phyloP scores from a whole-genome alignment of 1,140 invertebrate species.

The Drosophila tani region DNA sequence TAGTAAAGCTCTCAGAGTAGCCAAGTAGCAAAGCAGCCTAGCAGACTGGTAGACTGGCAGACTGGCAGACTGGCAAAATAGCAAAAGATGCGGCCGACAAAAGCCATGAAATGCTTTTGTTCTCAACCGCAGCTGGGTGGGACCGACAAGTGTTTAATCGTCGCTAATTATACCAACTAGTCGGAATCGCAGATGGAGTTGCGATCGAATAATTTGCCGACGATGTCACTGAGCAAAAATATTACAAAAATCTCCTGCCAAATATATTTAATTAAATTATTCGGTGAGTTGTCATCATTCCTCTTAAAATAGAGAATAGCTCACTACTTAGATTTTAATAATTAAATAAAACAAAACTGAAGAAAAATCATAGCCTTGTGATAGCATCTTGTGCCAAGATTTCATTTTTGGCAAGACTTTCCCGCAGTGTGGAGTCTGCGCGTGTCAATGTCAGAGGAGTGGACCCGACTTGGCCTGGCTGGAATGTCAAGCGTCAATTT shows the following conservation, averaged over 20 bases:
- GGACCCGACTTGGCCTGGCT: conserved; percentile 22
- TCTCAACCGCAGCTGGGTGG: conserved; percentile 68
- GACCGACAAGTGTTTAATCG: conserved; percentile 82
- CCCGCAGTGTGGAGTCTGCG: conserved; percentile 41
- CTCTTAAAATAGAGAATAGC: too few relatives aligned
- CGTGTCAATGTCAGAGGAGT: conserved; percentile 74
- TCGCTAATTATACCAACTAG: conserved; percentile 75
- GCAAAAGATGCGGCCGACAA: conserved; percentile 36
- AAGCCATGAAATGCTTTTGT: conserved; percentile 75
- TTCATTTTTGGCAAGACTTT: background rate
- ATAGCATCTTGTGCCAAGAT: background rate
- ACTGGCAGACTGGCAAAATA: conserved; percentile 55
- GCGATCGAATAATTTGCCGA: conserved; percentile 10
- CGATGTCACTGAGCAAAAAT: conserved; percentile 6
- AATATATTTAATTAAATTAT: too few relatives aligned
- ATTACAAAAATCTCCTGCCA: background rate
- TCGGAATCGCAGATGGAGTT: conserved; percentile 27
- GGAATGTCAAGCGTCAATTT: conserved; percentile 82
- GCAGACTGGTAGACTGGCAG: background rate
- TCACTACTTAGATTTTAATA: too few relatives aligned
- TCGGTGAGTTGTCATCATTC: too few relatives aligned
- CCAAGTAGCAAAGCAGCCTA: conserved; percentile 6
- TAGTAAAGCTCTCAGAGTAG: conserved; percentile 6
- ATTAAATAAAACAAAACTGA: too few relatives aligned
- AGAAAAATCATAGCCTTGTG: too few relatives aligned